A percentile compares a stretch with the other conserved stretches of the same genome.
Evolutionary conservation across 2,888 invertebrate species (phyloP).

Genomic region (Masnerella sp.): DNA sequence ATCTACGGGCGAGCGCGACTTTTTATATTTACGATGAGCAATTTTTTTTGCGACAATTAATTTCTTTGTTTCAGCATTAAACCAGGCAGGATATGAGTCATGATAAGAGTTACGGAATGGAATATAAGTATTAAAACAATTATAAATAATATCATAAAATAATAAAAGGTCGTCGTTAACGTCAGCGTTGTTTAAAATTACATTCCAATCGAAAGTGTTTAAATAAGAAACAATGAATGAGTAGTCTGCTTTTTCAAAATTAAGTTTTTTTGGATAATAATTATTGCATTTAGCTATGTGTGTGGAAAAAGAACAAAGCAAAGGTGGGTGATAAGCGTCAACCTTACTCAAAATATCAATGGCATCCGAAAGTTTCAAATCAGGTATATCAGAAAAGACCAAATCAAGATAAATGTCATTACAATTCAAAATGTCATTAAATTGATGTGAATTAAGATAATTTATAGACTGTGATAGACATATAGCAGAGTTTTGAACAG

Average conservation of each 20-base stretch:
- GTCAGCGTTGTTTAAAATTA: too few species aligned
- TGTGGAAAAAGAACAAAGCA: not conserved
- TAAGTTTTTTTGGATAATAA: too few species aligned
- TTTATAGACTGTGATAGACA: not conserved
- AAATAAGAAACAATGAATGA: too few species aligned
- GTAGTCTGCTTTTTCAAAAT: too few species aligned
- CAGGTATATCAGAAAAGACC: slow-evolving; percentile 9
- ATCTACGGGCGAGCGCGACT: not conserved
- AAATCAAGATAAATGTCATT: not conserved
- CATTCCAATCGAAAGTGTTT: too few species aligned
- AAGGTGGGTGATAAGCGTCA: slow-evolving; percentile 10
- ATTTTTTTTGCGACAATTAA: not conserved
- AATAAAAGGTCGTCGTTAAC: too few species aligned
- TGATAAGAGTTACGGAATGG: too few species aligned
- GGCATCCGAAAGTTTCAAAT: not conserved
- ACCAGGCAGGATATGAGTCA: too few species aligned
- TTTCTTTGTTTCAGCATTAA: not conserved
- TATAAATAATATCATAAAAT: too few species aligned
- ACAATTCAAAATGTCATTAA: not conserved
- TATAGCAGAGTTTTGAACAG: not conserved
- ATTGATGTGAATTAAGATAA: slow-evolving; percentile 1
- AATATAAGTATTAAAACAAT: too few species aligned
- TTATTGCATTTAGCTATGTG: too few species aligned
- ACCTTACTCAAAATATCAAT: slow-evolving; percentile 5
- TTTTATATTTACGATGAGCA: not conserved